Evolutionary conservation across 2,888 invertebrate genomes (phyloP), one percentile per base, ranked within the genome.

Genomic region (Ferdinandea cuprea): DNA sequence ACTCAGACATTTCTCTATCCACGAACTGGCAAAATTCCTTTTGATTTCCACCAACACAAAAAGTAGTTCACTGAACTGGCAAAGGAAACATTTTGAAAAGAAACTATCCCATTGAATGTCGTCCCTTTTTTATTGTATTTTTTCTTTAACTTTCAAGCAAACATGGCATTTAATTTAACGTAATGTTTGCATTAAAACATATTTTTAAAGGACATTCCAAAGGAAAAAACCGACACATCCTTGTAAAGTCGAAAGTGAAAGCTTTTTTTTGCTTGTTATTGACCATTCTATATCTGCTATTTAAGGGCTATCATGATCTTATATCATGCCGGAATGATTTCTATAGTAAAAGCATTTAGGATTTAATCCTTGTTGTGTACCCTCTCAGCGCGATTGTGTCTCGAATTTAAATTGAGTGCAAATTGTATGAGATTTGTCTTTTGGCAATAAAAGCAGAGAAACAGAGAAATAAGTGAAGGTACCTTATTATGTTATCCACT

Each of bases 401-500:
- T 89, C 87, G 89, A 89, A 90, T 90, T 90, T 89, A 89, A 90
- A 90, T 90, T 89, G 90, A 90, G 90, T 90, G 89, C 87, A 89
- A 91, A 91, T 89, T 89, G 88, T 88, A 89, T 86, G 88, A 88
- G 89, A 89, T 88, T 88, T 88, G 87, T 85, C 54, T 48, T 85
- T 74, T 52, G 15, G 72, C 13, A 50, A 40, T 30, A 54, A 68
- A 50, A 50, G 11, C 37, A 11, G 4, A 11, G 4, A 59, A 77
- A 32, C 42, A 69, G 37, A 69, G 44, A 63, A 69, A 74, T 63
- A 58, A 13, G 42, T 46, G 50, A 63, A 68, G 68, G 44, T 17
- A 44, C 48, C 56, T 65, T 52, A 52, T 63, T 40, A 63, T 63
- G 48, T 68, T 56, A 68, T 68, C 37, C 21, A 32, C n/a, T n/a